Conservation (phyloP, 2,113 vertebrate species). For the Pogonocichla stellata region DNA sequence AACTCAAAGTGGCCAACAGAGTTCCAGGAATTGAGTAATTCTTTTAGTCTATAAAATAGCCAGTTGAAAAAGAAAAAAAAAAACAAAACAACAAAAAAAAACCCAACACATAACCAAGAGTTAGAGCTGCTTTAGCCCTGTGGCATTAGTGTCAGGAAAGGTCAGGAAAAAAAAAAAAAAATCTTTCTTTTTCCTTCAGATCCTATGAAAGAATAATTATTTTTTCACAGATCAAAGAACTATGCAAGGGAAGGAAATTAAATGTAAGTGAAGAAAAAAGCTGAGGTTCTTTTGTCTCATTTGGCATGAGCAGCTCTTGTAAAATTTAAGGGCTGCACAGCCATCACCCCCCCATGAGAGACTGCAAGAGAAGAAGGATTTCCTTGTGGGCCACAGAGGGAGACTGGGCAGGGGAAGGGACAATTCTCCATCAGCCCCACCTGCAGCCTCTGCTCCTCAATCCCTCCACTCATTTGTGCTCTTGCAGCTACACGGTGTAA, state of each 20-base stretch:
- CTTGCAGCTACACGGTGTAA: neutral
- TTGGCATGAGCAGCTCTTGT: neutral
- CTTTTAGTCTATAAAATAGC: neutral
- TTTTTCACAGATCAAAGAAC: neutral
- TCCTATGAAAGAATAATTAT: neutral
- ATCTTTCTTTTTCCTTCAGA: neutral
- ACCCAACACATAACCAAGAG: fast-evolving
- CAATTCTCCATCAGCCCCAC: neutral
- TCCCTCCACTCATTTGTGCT: fast-evolving
- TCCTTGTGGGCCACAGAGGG: neutral
- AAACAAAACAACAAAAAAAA: neutral
- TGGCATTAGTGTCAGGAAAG: neutral
- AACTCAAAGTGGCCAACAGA: neutral
- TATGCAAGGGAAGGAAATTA: neutral
- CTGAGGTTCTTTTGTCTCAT: neutral
- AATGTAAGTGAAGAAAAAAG: neutral
- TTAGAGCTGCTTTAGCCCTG: neutral
- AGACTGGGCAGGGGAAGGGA: neutral
- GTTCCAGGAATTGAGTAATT: neutral
- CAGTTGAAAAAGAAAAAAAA: neutral
- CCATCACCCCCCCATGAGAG: too few species aligned
- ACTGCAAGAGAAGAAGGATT: neutral
- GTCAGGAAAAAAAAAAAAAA: neutral
- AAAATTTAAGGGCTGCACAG: neutral
- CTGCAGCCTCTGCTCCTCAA: neutral